These are phyloP conservation scores for Puntigrus tetrazona DNA, from an alignment of 2,113 vertebrate species.

Conservation along the genomic window DNA sequence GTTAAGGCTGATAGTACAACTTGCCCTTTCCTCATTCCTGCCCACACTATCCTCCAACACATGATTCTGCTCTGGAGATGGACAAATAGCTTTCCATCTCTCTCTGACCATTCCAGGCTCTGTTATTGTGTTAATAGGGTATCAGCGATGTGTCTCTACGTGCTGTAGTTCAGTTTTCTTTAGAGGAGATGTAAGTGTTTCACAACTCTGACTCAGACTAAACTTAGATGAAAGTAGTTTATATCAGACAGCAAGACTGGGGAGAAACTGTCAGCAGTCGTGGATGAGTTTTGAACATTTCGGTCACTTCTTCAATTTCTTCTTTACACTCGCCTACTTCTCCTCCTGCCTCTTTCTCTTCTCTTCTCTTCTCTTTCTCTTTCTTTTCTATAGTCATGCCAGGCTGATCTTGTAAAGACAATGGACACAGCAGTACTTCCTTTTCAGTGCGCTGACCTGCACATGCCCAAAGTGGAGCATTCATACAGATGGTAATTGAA, in stretches of 20 bases:
- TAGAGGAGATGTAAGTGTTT: background rate
- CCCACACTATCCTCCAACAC: slow-evolving; percentile 22
- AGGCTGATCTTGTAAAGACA: slow-evolving; percentile 98
- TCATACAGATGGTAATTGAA: background rate
- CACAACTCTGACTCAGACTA: background rate
- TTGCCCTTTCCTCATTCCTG: background rate
- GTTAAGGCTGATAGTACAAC: background rate
- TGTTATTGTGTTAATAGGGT: background rate
- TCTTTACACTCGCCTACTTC: background rate
- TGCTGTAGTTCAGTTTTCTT: background rate
- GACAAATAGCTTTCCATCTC: background rate
- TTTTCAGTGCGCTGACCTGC: slow-evolving; percentile 94
- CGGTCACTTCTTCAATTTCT: background rate
- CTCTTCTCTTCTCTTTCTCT: slow-evolving; percentile 31
- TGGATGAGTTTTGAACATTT: background rate
- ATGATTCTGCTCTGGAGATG: slow-evolving; percentile 6
- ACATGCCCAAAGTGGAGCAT: slow-evolving; percentile 98
- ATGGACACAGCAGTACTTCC: slow-evolving; percentile 98
- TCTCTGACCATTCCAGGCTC: background rate
- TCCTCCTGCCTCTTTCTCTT: background rate
- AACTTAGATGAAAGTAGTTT: background rate
- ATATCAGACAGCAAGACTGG: background rate
- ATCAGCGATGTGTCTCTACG: background rate
- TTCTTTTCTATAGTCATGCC: slow-evolving; percentile 85
- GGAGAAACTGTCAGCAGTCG: slow-evolving; percentile 1